These are phyloP conservation scores for Speoplatyrhinus poulsoni DNA, from an alignment of 2,113 vertebrate species.

Conservation along the genomic window DNA sequence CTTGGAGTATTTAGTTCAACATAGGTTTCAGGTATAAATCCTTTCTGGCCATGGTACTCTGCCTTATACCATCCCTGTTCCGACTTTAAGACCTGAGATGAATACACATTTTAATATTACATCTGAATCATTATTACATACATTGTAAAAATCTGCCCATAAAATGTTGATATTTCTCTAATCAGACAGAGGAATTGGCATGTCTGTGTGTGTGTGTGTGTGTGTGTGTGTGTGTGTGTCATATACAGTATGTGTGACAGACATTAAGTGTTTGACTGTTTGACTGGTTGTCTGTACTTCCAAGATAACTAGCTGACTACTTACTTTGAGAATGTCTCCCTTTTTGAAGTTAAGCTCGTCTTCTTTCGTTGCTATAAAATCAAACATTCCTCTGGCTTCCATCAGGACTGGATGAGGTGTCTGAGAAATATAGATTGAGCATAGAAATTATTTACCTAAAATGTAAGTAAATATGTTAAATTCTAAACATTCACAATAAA, in stretches of 20 bases:
- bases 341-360: slow-evolving; percentile 93
- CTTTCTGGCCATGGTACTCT: slow-evolving; percentile 87
- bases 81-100: slow-evolving; percentile 82
- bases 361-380: slow-evolving; percentile 84
- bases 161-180: no score
- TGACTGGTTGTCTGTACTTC: no score
- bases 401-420: slow-evolving; percentile 58
- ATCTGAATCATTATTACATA: background rate
- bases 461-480: no score
- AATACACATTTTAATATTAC: background rate
- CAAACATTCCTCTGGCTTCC: slow-evolving; percentile 90
- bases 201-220: no score
- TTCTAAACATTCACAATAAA: background rate
- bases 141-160: background rate
- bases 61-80: slow-evolving; percentile 92
- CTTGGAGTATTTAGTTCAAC: slow-evolving; percentile 80
- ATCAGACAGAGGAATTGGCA: no score
- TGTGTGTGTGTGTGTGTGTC: no score
- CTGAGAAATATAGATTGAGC: background rate
- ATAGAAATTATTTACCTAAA: background rate
- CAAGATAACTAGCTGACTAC: slow-evolving; percentile 2
- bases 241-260: background rate
- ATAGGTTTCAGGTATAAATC: slow-evolving; percentile 92
- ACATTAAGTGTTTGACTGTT: background rate
- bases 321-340: slow-evolving; percentile 89